These are phyloP conservation scores for Ischnus inquisitorius DNA, from an alignment of 2,888 invertebrate species.

Conservation along the genomic window DNA sequence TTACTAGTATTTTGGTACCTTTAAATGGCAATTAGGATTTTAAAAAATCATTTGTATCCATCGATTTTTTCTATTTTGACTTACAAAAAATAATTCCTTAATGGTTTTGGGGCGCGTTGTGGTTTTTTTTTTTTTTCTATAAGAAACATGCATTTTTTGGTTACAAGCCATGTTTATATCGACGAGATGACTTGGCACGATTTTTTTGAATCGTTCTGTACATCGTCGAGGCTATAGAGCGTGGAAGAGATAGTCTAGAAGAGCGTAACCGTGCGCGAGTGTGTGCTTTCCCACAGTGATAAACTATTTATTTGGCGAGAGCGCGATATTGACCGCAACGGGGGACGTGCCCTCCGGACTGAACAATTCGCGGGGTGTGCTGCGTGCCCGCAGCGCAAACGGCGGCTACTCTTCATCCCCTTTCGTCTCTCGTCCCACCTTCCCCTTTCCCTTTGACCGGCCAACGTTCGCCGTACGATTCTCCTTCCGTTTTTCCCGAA, in stretches of 20 bases:
- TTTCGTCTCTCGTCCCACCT: neutral
- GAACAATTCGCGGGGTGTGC: conserved; percentile 76
- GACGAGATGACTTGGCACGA: conserved; percentile 13
- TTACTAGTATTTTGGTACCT: too few species aligned
- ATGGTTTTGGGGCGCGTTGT: too few species aligned
- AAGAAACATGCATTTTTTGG: too few species aligned
- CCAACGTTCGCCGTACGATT: conserved; percentile 31
- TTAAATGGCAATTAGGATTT: too few species aligned
- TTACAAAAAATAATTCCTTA: too few species aligned
- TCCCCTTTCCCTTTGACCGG: neutral
- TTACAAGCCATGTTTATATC: too few species aligned
- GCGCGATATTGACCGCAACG: conserved; percentile 84
- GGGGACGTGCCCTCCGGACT: conserved; percentile 78
- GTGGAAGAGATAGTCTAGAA: conserved; percentile 42
- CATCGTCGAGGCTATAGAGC: conserved; percentile 47
- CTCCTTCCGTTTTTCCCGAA: conserved; percentile 32
- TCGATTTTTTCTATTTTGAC: too few species aligned
- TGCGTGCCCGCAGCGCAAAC: conserved; percentile 53
- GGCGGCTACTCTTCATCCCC: conserved; percentile 50
- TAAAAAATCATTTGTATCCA: too few species aligned
- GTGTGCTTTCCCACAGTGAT: conserved; percentile 81
- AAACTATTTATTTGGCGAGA: conserved; percentile 81
- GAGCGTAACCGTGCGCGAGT: conserved; percentile 67
- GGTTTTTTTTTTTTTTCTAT: too few species aligned
- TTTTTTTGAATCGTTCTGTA: conserved; percentile 46